A percentile compares a stretch with the other conserved stretches of the same genome.
phyloP scores from a whole-genome alignment of 2,888 invertebrate genomes.

The Bombylius discolor region DNA sequence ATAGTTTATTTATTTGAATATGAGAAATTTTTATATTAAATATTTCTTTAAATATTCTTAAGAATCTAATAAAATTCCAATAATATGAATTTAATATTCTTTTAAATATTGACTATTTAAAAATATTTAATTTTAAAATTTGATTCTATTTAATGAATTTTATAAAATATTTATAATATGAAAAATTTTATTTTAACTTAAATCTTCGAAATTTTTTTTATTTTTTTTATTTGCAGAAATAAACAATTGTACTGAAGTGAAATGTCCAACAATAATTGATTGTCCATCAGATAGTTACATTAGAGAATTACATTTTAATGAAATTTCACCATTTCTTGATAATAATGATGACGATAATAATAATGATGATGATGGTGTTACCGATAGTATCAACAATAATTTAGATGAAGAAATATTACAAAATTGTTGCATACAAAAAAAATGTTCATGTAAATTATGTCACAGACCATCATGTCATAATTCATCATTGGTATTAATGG shows the following conservation, averaged over 20 bases:
- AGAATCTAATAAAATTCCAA: no score
- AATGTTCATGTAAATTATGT: conserved; percentile 31
- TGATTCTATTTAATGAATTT: background rate
- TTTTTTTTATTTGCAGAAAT: conserved; percentile 23
- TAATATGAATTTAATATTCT: background rate
- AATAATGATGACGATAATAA: conserved; percentile 6
- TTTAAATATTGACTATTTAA: background rate
- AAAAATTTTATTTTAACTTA: background rate
- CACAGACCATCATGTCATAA: conserved; percentile 28
- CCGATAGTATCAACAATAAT: conserved; percentile 12
- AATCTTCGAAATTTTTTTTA: background rate
- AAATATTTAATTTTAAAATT: background rate
- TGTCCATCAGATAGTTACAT: conserved; percentile 30
- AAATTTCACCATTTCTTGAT: background rate
- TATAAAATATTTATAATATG: background rate
- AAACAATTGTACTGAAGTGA: conserved; percentile 24
- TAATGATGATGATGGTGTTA: conserved; percentile 8
- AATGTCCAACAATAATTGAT: conserved; percentile 27
- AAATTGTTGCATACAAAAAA: conserved; percentile 27
- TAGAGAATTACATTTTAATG: conserved; percentile 19
- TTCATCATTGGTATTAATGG: conserved; percentile 24
- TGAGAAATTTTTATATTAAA: no score
- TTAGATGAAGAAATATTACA: conserved; percentile 22
- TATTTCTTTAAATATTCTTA: no score
- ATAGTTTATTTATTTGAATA: no score